Percentiles rank a stretch among this genome's conserved stretches.
These are phyloP conservation scores for Drosophila sturtevanti DNA, from an alignment of 1,140 invertebrate genomes.

Conservation along the genomic window DNA sequence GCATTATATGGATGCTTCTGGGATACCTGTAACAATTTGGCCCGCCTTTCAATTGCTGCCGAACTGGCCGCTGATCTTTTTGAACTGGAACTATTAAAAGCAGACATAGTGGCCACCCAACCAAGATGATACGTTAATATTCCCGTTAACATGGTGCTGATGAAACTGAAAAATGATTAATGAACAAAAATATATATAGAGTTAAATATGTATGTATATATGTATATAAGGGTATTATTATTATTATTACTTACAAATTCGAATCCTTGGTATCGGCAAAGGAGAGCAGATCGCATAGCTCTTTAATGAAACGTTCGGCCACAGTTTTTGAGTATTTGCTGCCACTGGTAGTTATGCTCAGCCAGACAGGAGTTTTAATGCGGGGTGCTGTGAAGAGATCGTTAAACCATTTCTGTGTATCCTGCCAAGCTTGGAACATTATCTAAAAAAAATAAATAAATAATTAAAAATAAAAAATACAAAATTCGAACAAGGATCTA, in stretches of 20 bases:
- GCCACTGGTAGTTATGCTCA: constrained; percentile 84
- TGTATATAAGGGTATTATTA: too few species aligned
- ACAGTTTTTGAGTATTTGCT: constrained; percentile 83
- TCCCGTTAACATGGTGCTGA: constrained; percentile 93
- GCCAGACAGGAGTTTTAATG: constrained; percentile 87
- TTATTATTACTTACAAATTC: constrained; percentile 89
- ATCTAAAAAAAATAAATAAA: constrained; percentile 44
- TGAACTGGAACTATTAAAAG: constrained; percentile 66
- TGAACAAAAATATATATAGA: constrained; percentile 16
- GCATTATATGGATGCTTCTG: constrained; percentile 88
- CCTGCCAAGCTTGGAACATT: constrained; percentile 85
- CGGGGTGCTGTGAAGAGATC: constrained; percentile 88
- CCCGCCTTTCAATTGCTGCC: constrained; percentile 75
- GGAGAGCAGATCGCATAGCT: constrained; percentile 85
- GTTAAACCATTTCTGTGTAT: constrained; percentile 84
- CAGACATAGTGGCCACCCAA: constrained; percentile 91
- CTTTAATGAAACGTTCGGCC: constrained; percentile 84
- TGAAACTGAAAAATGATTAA: constrained; percentile 87
- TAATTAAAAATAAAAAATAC: too few species aligned
- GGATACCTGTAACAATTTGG: constrained; percentile 73
- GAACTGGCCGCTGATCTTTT: constrained; percentile 50
- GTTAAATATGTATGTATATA: too few species aligned
- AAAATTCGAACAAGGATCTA: too few species aligned
- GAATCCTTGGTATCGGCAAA: constrained; percentile 89
- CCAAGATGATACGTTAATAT: constrained; percentile 94